A percentile compares a stretch with the other conserved stretches of the same genome.
Conservation (phyloP, 2,888 invertebrate species). For the Drosophila merina region DNA sequence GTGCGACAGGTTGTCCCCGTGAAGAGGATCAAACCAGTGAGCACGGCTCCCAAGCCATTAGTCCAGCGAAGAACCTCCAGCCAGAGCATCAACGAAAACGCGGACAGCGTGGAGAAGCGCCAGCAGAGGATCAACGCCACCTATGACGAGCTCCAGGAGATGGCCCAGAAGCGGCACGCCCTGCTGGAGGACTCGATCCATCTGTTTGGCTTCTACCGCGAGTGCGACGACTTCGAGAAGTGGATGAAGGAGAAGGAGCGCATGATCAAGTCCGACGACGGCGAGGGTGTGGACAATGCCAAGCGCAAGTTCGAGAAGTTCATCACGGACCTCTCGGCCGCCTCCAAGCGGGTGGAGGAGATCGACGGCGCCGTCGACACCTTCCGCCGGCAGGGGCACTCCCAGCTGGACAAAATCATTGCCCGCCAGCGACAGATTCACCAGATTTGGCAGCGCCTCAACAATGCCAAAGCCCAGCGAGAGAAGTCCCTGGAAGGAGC, state of each 20-base stretch:
- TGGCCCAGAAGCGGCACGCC: slow-evolving; percentile 91
- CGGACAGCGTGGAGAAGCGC: slow-evolving; percentile 91
- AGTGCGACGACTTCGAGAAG: slow-evolving; percentile 98
- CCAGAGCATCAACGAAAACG: slow-evolving; percentile 86
- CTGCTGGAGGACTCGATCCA: slow-evolving; percentile 96
- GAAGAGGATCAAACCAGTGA: slow-evolving; percentile 86
- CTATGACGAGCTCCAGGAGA: slow-evolving; percentile 91
- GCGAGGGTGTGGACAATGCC: slow-evolving; percentile 95
- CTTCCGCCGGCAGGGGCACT: slow-evolving; percentile 93
- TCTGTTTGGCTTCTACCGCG: slow-evolving; percentile 96
- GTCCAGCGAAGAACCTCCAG: slow-evolving; percentile 83
- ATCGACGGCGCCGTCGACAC: slow-evolving; percentile 94
- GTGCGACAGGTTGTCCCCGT: slow-evolving; percentile 94
- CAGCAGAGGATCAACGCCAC: slow-evolving; percentile 91
- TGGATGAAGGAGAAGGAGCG: slow-evolving; percentile 99
- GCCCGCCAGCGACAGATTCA: slow-evolving; percentile 92
- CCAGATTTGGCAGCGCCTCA: slow-evolving; percentile 94
- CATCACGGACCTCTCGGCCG: slow-evolving; percentile 97
- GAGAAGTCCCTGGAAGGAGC: slow-evolving; percentile 96
- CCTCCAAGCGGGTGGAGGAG: slow-evolving; percentile 94
- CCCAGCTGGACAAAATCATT: slow-evolving; percentile 92
- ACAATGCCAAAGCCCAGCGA: slow-evolving; percentile 93
- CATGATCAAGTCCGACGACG: slow-evolving; percentile 91
- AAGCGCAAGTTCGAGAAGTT: slow-evolving; percentile 98
- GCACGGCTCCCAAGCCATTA: slow-evolving; percentile 82